These are phyloP conservation scores for Drosophila watanabei DNA, from an alignment of 1,140 invertebrate genomes.

Conservation along the genomic window DNA sequence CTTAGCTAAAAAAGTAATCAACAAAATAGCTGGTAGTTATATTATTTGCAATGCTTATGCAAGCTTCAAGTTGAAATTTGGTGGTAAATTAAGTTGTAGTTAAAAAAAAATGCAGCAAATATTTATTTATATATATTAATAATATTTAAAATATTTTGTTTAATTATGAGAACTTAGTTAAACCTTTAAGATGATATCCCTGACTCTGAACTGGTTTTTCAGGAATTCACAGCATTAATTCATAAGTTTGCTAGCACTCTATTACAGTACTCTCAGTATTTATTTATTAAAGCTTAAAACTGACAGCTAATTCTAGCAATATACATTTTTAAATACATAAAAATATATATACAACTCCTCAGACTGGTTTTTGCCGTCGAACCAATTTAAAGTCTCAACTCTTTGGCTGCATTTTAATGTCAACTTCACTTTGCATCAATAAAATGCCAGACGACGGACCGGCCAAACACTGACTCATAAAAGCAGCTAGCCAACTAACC, in stretches of 20 bases:
- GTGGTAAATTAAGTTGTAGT: neutral
- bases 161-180: neutral
- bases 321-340: neutral
- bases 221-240: neutral
- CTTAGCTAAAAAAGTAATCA: slow-evolving; percentile 3
- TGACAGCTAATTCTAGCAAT: neutral
- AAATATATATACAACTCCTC: neutral
- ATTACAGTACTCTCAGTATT: neutral
- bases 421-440: slow-evolving; percentile 71
- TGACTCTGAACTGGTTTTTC: neutral
- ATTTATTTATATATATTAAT: too few relatives aligned
- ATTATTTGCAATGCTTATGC: slow-evolving; percentile 2
- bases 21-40: slow-evolving; percentile 11
- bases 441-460: slow-evolving; percentile 38
- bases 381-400: slow-evolving; percentile 14
- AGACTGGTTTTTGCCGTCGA: slow-evolving; percentile 9
- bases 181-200: neutral
- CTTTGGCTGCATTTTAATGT: slow-evolving; percentile 42
- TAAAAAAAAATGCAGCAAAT: too few relatives aligned
- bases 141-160: neutral
- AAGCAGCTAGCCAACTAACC: slow-evolving; percentile 20
- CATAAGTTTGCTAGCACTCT: neutral
- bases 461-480: slow-evolving; percentile 33
- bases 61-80: neutral
- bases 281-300: neutral